A percentile compares a stretch with the other conserved stretches of the same genome.
phyloP scores from a whole-genome alignment of 1,140 invertebrate genomes.

The Diprion similis region DNA sequence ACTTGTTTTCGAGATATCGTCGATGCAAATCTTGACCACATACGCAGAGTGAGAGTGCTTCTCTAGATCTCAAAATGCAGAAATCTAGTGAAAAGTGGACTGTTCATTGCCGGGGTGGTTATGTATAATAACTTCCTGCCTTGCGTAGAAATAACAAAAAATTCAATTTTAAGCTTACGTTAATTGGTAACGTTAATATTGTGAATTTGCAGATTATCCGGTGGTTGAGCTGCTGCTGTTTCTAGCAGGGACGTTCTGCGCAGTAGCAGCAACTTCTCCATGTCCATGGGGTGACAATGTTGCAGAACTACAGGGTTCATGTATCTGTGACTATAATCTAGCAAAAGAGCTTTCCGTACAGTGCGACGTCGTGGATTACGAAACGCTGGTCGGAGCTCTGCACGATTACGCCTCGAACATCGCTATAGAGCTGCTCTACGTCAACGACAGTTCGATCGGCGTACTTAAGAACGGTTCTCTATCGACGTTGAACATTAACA shows the following conservation, averaged over 20 bases:
- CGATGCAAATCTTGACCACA: too few species aligned
- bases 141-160: too few species aligned
- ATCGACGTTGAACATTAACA: slow-evolving; percentile 77
- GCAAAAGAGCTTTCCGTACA: slow-evolving; percentile 85
- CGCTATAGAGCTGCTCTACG: slow-evolving; percentile 83
- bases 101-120: too few species aligned
- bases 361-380: slow-evolving; percentile 87
- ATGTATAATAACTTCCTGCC: too few species aligned
- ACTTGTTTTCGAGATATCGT: too few species aligned
- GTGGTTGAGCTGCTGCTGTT: slow-evolving; percentile 35
- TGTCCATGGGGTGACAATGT: slow-evolving; percentile 85
- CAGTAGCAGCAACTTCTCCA: slow-evolving; percentile 62
- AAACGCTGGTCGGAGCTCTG: slow-evolving; percentile 73
- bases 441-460: slow-evolving; percentile 85
- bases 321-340: slow-evolving; percentile 86
- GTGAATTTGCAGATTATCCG: slow-evolving; percentile 34
- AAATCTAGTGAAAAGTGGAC: too few species aligned
- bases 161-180: too few species aligned
- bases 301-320: slow-evolving; percentile 80
- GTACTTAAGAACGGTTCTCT: slow-evolving; percentile 74
- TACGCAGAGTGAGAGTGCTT: too few species aligned
- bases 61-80: too few species aligned
- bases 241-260: slow-evolving; percentile 27
- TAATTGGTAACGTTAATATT: background rate
- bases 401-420: slow-evolving; percentile 71